phyloP scores from a whole-genome alignment of 2,888 invertebrate genomes.

The Miltochrista miniata region DNA sequence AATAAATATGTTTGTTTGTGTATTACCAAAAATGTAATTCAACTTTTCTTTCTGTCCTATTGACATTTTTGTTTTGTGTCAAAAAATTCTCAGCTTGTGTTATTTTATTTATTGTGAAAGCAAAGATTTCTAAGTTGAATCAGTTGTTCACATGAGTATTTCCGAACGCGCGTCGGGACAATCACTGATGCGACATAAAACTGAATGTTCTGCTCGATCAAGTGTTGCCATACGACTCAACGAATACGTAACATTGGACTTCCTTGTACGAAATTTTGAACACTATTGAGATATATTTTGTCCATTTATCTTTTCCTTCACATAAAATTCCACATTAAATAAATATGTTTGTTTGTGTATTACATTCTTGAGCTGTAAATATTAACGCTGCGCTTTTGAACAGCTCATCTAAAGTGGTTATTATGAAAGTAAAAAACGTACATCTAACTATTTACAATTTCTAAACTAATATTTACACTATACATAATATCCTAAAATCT shows the following conservation, averaged over 20 bases:
- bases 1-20: too few species aligned
- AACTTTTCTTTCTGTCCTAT: background rate
- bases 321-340: too few species aligned
- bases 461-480: background rate
- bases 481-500: conserved; percentile 21
- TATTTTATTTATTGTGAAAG: background rate
- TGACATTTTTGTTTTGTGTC: background rate
- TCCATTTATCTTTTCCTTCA: too few species aligned
- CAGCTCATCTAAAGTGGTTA: too few species aligned
- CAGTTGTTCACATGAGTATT: background rate
- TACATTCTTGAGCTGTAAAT: too few species aligned
- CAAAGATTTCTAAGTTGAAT: background rate
- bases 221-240: conserved; percentile 13
- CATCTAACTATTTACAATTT: too few species aligned
- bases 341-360: too few species aligned
- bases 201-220: conserved; percentile 8
- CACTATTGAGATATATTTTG: too few species aligned
- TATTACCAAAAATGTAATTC: background rate
- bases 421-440: too few species aligned
- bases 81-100: too few species aligned
- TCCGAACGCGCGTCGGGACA: background rate
- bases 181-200: background rate
- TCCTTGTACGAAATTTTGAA: too few species aligned
- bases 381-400: too few species aligned
- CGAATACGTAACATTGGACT: background rate